These are phyloP conservation scores for Drosophila affinis DNA, from an alignment of 2,888 invertebrate species.

Conservation along the genomic window DNA sequence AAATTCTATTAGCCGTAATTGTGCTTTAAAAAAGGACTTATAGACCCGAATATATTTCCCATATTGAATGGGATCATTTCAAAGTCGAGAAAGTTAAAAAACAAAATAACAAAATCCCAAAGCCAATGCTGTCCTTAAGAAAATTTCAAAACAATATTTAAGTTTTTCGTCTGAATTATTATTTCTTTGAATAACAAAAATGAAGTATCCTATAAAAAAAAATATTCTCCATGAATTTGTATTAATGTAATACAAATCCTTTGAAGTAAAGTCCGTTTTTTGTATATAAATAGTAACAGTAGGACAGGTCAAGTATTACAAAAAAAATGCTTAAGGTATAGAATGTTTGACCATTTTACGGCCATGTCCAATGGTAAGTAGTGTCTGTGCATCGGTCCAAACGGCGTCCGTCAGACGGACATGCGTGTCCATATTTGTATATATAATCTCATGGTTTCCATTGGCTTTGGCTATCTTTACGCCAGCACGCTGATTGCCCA, in stretches of 20 bases:
- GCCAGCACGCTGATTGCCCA: constrained; percentile 57
- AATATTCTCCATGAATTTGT: background rate
- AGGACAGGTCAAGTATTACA: background rate
- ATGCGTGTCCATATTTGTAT: constrained; percentile 51
- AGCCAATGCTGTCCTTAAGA: no score
- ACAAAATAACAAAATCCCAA: no score
- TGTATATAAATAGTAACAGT: background rate
- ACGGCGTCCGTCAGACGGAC: constrained; percentile 56
- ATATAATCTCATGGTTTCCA: constrained; percentile 42
- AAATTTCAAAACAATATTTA: no score
- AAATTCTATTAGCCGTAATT: no score
- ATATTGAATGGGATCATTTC: no score
- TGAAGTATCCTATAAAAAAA: background rate
- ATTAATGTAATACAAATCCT: background rate
- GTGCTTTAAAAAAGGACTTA: no score
- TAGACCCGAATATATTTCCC: no score
- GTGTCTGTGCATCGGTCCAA: constrained; percentile 54
- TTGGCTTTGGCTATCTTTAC: constrained; percentile 51
- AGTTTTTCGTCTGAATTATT: background rate
- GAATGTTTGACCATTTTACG: constrained; percentile 54
- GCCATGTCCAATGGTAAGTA: constrained; percentile 66
- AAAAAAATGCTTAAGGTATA: constrained; percentile 21
- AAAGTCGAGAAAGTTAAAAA: no score
- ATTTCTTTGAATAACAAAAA: background rate
- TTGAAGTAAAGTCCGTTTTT: background rate